These are phyloP conservation scores for Nomada ruficornis DNA, from an alignment of 2,888 invertebrate genomes.

Conservation along the genomic window DNA sequence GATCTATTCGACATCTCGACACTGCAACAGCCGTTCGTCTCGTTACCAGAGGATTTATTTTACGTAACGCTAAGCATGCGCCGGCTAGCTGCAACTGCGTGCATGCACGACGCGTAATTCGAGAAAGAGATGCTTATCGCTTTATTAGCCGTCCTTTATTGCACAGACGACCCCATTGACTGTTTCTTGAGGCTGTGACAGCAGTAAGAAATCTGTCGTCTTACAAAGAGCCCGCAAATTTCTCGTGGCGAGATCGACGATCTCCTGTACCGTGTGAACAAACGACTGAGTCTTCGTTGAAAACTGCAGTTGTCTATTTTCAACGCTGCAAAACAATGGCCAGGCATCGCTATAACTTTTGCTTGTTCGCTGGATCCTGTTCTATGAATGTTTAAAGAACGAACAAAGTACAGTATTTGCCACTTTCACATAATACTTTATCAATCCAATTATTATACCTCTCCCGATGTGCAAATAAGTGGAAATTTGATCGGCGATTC, in stretches of 20 bases:
- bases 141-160: slow-evolving; percentile 69
- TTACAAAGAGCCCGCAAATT: background rate
- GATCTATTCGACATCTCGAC: background rate
- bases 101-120: slow-evolving; percentile 61
- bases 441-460: no score
- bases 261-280: background rate
- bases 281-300: background rate
- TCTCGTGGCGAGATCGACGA: background rate
- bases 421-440: no score
- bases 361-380: no score
- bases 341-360: no score
- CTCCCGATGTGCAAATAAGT: background rate
- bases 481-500: background rate
- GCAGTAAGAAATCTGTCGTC: slow-evolving; percentile 6
- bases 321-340: no score
- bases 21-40: background rate
- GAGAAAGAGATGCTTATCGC: slow-evolving; percentile 62
- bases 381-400: no score
- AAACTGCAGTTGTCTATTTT: background rate
- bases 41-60: slow-evolving; percentile 55
- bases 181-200: slow-evolving; percentile 13
- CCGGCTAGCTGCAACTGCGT: slow-evolving; percentile 38
- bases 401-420: no score
- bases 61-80: slow-evolving; percentile 65
- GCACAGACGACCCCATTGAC: slow-evolving; percentile 56